These are phyloP conservation scores for Phyllostomus hastatus DNA, from an alignment of 2,113 vertebrate species.

Conservation along the genomic window DNA sequence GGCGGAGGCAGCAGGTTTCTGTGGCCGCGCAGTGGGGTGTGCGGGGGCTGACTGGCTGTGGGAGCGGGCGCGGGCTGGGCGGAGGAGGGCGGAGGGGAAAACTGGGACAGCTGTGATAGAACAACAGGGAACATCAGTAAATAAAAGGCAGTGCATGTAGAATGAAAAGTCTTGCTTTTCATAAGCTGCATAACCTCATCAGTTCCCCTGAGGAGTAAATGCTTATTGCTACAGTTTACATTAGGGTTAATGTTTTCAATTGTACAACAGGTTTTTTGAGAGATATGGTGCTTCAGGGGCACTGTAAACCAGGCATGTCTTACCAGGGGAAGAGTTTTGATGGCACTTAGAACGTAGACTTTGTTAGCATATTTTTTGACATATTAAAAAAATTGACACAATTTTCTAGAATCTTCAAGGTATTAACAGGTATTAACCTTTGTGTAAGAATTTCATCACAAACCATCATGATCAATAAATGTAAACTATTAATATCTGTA, in stretches of 20 bases:
- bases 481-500: not conserved
- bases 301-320: not conserved
- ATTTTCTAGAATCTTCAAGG: not conserved
- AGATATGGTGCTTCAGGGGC: not conserved
- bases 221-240: not conserved
- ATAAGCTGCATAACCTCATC: fast-evolving
- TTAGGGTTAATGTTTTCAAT: not conserved
- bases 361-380: not conserved
- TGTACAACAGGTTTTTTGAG: not conserved
- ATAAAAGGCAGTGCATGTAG: not conserved
- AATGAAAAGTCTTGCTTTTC: not conserved
- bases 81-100: too few relatives aligned
- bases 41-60: too few relatives aligned
- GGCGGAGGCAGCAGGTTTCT: not conserved
- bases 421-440: not conserved
- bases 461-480: not conserved
- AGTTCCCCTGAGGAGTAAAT: not conserved
- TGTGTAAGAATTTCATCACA: not conserved
- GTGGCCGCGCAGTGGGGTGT: not conserved
- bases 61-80: too few relatives aligned
- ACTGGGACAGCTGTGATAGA: too few relatives aligned
- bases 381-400: not conserved
- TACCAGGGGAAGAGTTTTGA: not conserved
- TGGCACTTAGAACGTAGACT: not conserved
- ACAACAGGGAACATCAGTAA: too few relatives aligned